phyloP scores from a whole-genome alignment of 2,797 vertebrate species.

The Mus minutoides region DNA sequence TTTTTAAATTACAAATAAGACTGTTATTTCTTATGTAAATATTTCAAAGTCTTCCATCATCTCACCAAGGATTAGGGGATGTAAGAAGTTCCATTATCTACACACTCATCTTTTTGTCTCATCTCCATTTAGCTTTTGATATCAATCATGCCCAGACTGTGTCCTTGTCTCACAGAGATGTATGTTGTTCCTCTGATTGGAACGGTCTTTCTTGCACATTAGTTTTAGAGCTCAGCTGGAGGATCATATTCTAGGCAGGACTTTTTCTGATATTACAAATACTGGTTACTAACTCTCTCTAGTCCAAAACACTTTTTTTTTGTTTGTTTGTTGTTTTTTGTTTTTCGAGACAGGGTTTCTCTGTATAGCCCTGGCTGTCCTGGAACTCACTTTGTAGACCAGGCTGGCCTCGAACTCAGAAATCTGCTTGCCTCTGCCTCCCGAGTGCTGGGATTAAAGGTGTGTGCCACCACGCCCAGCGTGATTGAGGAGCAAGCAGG shows the following conservation, averaged over 20 bases:
- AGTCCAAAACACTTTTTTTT: no score
- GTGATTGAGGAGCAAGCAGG: slow-evolving; percentile 98
- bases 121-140: background rate
- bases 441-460: no score
- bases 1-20: background rate
- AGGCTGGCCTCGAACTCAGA: no score
- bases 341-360: no score
- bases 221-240: background rate
- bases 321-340: no score
- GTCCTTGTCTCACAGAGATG: background rate
- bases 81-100: background rate
- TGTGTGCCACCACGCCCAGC: no score
- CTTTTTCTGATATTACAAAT: background rate
- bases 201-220: background rate
- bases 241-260: background rate
- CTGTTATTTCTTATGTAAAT: background rate
- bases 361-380: no score
- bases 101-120: background rate
- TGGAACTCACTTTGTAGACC: no score
- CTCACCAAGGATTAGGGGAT: background rate
- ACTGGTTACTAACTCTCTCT: background rate
- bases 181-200: background rate
- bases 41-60: background rate
- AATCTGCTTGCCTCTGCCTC: no score
- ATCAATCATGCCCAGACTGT: background rate